Conservation (phyloP, 2,113 vertebrate genomes). For the Puntigrus tetrazona region DNA sequence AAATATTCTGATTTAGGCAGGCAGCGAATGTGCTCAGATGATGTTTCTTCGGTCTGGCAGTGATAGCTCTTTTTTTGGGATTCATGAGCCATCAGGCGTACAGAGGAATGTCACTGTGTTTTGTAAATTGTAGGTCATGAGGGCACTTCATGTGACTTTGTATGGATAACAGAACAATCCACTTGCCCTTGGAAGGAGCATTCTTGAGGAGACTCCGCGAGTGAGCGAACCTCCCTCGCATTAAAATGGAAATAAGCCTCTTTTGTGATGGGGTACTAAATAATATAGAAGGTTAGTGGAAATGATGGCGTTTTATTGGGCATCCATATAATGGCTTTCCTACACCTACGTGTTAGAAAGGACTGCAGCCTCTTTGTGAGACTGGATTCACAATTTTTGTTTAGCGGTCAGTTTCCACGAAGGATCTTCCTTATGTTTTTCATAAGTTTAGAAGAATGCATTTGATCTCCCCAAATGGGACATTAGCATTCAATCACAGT, state of each 20-base stretch:
- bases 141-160: slow-evolving; percentile 56
- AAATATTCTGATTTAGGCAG: neutral
- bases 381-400: slow-evolving; percentile 7
- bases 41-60: neutral
- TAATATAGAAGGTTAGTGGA: slow-evolving; percentile 64
- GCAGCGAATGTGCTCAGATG: too few species aligned
- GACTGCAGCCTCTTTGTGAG: slow-evolving; percentile 69
- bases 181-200: slow-evolving; percentile 70
- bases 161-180: slow-evolving; percentile 71
- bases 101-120: slow-evolving; percentile 3
- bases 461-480: neutral
- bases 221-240: slow-evolving; percentile 72
- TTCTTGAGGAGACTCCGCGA: slow-evolving; percentile 64
- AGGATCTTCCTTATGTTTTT: neutral
- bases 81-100: neutral
- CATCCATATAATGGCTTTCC: slow-evolving; percentile 53
- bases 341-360: slow-evolving; percentile 29
- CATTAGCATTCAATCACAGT: neutral
- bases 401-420: slow-evolving; percentile 59
- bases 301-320: slow-evolving; percentile 70
- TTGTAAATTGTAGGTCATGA: slow-evolving; percentile 15
- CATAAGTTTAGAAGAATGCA: neutral
- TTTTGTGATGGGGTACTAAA: slow-evolving; percentile 68
- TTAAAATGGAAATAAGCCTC: slow-evolving; percentile 76
- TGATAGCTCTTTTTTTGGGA: neutral